Percentiles rank a stretch among this genome's conserved stretches.
These are phyloP conservation scores for Slavum lentiscoides DNA, from an alignment of 2,888 invertebrate genomes.

Conservation along the genomic window DNA sequence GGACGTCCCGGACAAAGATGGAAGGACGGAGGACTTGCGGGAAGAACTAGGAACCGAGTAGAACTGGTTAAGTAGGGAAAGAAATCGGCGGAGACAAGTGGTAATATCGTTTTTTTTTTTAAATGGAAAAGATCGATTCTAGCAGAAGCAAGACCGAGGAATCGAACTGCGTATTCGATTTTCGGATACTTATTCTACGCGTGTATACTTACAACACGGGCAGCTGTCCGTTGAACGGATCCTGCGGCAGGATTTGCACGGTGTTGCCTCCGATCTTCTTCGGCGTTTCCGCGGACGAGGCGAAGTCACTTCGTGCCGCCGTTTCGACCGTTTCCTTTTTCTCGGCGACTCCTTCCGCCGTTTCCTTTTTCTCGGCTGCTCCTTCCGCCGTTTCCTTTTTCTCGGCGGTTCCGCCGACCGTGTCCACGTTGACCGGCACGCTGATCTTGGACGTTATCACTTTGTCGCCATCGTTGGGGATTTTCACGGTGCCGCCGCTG, in stretches of 20 bases:
- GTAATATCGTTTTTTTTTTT: no score
- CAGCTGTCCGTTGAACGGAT: constrained; percentile 23
- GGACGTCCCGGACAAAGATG: no score
- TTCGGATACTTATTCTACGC: no score
- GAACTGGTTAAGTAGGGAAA: no score
- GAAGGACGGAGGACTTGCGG: no score
- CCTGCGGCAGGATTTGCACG: constrained; percentile 21
- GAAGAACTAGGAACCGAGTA: no score
- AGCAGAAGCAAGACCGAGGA: no score
- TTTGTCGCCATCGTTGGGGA: not conserved
- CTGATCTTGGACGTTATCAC: not conserved
- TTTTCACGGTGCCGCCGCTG: not conserved
- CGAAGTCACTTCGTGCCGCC: not conserved
- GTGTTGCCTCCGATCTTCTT: not conserved
- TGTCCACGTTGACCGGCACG: not conserved
- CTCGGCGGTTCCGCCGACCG: not conserved
- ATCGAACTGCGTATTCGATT: no score
- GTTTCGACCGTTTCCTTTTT: not conserved
- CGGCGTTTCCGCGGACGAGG: not conserved
- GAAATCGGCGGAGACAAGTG: no score
- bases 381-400: not conserved
- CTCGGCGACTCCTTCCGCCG: not conserved
- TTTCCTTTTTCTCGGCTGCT: not conserved
- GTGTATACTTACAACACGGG: constrained; percentile 18
- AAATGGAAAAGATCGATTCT: no score